A percentile compares a stretch with the other conserved stretches of the same genome.
Evolutionary conservation across 1,140 invertebrate genomes (phyloP).

Genomic region (Hypsibius dujardini): DNA sequence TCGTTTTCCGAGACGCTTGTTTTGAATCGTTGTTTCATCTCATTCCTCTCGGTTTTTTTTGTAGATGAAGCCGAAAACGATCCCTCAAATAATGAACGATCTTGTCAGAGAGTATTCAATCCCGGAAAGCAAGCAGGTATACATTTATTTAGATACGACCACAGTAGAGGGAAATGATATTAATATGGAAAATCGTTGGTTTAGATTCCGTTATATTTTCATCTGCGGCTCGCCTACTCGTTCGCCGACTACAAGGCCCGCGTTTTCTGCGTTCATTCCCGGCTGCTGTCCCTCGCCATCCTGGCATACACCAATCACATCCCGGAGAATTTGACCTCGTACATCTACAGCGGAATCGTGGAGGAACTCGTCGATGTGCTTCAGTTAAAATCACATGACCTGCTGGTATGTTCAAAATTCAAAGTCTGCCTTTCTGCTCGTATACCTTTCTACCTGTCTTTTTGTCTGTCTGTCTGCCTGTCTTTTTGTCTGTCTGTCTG

Average conservation of each 20-base stretch:
- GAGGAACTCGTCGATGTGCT: constrained; percentile 72
- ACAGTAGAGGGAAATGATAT: constrained; percentile 22
- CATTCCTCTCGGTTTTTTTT: constrained; percentile 18
- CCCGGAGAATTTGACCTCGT: constrained; percentile 57
- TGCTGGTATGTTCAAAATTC: no score
- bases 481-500: no score
- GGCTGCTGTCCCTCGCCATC: constrained; percentile 65
- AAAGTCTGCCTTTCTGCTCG: no score
- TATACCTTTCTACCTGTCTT: no score
- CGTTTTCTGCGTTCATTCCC: constrained; percentile 57
- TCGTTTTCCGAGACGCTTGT: no score
- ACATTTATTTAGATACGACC: constrained; percentile 21
- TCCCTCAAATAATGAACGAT: constrained; percentile 56
- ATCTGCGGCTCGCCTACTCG: constrained; percentile 57
- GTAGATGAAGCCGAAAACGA: constrained; percentile 42
- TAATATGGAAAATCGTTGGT: constrained; percentile 24
- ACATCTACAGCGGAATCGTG: constrained; percentile 63
- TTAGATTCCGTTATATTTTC: constrained; percentile 64
- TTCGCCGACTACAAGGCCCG: constrained; percentile 58
- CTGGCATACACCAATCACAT: constrained; percentile 34
- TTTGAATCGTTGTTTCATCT: background rate
- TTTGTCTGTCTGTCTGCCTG: no score
- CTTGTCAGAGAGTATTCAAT: constrained; percentile 47
- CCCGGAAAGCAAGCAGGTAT: constrained; percentile 51
- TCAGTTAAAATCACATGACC: constrained; percentile 42